phyloP scores from a whole-genome alignment of 2,113 vertebrate genomes.

The Nettapus auritus region DNA sequence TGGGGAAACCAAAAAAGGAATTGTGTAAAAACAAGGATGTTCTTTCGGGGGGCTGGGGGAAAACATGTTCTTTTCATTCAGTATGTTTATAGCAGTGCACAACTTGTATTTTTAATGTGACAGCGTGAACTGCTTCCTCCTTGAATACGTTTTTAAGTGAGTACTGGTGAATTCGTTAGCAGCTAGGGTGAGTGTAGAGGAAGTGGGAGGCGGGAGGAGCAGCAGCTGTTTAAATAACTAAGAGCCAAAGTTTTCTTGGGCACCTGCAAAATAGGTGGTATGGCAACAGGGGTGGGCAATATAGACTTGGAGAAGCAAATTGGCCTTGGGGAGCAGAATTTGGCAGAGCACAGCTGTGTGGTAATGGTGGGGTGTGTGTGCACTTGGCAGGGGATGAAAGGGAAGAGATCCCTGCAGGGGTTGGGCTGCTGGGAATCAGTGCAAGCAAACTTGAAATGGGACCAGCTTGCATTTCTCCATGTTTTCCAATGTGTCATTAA shows the following conservation, averaged over 20 bases:
- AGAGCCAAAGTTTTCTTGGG: neutral
- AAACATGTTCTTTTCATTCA: neutral
- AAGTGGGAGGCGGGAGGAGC: rapidly evolving
- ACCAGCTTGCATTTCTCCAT: neutral
- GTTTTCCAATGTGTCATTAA: neutral
- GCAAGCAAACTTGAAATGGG: neutral
- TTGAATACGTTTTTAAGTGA: neutral
- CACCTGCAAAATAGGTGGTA: neutral
- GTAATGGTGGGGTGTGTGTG: rapidly evolving
- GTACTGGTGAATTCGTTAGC: neutral
- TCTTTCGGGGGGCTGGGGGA: neutral
- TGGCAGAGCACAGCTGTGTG: neutral
- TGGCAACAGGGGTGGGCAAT: neutral
- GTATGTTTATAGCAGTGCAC: neutral
- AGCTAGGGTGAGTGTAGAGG: neutral
- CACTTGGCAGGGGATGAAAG: neutral
- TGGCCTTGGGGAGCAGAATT: neutral
- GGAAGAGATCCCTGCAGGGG: neutral
- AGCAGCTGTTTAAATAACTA: neutral
- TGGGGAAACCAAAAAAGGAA: neutral
- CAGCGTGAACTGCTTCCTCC: neutral
- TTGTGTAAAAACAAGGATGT: neutral
- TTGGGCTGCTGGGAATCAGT: neutral
- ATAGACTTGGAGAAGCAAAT: neutral
- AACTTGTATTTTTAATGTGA: neutral